Conservation (phyloP, 35 echinoderm and acorn worm genomes). For the Holothuria glaberrima region DNA sequence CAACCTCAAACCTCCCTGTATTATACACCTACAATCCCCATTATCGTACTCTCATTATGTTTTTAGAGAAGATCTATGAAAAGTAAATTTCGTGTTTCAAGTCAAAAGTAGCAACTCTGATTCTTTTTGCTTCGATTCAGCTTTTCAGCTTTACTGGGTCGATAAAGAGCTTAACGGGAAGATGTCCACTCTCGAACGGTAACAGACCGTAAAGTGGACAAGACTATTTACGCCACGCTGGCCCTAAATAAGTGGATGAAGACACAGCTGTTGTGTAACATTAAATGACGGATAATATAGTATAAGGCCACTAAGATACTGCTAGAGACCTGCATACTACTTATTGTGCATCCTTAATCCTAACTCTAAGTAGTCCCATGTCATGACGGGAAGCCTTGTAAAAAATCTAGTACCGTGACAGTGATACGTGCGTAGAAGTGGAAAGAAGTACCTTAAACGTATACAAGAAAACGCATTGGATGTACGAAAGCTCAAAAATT, state of each 20-base stretch:
- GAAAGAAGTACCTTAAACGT: no score
- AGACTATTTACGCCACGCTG: slow-evolving; percentile 39
- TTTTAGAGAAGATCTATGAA: not conserved
- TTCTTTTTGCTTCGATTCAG: slow-evolving; percentile 13
- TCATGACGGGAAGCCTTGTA: no score
- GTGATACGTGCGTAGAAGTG: no score
- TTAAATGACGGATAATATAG: not conserved
- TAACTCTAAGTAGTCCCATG: no score
- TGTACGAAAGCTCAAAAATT: no score
- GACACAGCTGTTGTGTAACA: not conserved
- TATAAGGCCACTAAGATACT: not conserved
- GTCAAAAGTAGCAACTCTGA: slow-evolving; percentile 21
- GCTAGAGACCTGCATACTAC: no score
- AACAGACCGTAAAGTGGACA: slow-evolving; percentile 33
- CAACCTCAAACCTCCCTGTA: slow-evolving; percentile 1
- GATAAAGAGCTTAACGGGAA: slow-evolving; percentile 40
- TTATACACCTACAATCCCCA: slow-evolving; percentile 5
- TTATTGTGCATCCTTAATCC: no score
- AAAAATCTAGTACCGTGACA: no score
- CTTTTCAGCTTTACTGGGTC: slow-evolving; percentile 17
- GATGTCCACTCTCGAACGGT: slow-evolving; percentile 31
- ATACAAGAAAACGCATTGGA: no score
- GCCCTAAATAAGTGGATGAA: not conserved
- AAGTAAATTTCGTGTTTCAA: slow-evolving; percentile 15
- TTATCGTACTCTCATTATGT: slow-evolving; percentile 11